Percentiles rank a stretch among this genome's conserved stretches.
phyloP scores from a whole-genome alignment of 2,888 invertebrate species.

The Callyntrura sp. region DNA sequence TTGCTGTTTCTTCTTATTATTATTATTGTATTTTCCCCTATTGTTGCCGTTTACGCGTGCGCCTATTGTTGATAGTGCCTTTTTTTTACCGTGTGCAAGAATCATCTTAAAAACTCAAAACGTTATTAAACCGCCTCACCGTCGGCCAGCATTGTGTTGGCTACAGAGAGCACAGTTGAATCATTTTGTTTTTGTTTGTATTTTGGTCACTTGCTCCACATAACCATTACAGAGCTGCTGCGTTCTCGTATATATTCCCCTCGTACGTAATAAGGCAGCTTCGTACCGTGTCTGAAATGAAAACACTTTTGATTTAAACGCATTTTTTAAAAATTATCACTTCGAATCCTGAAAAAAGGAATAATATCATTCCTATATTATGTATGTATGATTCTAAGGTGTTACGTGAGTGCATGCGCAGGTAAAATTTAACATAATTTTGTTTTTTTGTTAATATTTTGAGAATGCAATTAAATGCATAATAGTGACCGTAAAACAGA shows the following conservation, averaged over 20 bases:
- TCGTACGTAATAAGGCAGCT: constrained; percentile 13
- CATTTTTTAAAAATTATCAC: constrained; percentile 31
- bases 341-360: constrained; percentile 41
- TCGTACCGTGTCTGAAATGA: constrained; percentile 22
- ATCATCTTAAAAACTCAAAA: neutral
- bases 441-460: neutral
- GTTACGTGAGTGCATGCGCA: constrained; percentile 33
- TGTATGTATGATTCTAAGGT: neutral
- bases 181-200: constrained; percentile 39
- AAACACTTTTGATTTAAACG: constrained; percentile 68
- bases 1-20: neutral
- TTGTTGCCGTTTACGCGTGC: neutral
- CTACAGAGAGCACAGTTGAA: neutral
- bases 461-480: constrained; percentile 23
- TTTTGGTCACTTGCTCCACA: constrained; percentile 56
- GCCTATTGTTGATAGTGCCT: neutral
- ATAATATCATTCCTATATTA: neutral
- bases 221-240: too few relatives aligned
- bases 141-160: neutral
- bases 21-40: neutral
- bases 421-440: constrained; percentile 17
- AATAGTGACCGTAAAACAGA: neutral
- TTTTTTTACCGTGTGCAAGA: neutral
- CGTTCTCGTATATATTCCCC: too few relatives aligned
- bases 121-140: neutral